Percentiles rank a stretch among this genome's conserved stretches.
Conservation (phyloP, 2,797 vertebrate species). For the Carapus acus region DNA sequence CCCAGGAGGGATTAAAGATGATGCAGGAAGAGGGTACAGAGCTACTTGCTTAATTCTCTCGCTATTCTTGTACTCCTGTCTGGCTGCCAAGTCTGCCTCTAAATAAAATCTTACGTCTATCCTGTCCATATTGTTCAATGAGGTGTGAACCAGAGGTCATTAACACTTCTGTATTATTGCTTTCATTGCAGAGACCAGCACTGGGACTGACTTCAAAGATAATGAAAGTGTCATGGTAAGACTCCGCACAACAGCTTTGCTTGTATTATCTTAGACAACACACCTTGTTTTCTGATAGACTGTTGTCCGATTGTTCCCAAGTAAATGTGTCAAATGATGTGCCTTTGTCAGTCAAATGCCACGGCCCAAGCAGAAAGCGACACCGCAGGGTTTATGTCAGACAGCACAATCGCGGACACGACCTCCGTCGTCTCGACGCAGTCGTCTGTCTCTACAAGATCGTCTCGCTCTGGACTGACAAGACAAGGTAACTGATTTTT, state of each 20-base stretch:
- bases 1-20: constrained; percentile 85
- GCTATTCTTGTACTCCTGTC: neutral
- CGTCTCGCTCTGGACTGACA: constrained; percentile 73
- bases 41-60: neutral
- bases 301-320: no score
- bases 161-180: constrained; percentile 21
- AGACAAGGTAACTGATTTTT: constrained; percentile 68
- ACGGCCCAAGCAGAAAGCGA: constrained; percentile 70
- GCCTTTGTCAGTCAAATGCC: constrained; percentile 70
- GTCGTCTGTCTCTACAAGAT: constrained; percentile 67
- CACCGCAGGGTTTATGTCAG: constrained; percentile 64
- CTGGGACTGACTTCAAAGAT: constrained; percentile 79
- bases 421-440: constrained; percentile 64
- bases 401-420: constrained; percentile 69
- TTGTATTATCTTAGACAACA: neutral
- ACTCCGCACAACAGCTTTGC: constrained; percentile 4
- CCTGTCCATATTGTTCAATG: constrained; percentile 15
- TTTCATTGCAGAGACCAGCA: constrained; percentile 77
- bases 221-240: constrained; percentile 85
- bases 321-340: no score
- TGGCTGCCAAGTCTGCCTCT: neutral
- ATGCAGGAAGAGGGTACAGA: constrained; percentile 85
- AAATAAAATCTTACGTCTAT: constrained; percentile 20
- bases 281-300: no score
- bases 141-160: constrained; percentile 15